Conservation (phyloP, 2,113 vertebrate species). For the Sula dactylatra region DNA sequence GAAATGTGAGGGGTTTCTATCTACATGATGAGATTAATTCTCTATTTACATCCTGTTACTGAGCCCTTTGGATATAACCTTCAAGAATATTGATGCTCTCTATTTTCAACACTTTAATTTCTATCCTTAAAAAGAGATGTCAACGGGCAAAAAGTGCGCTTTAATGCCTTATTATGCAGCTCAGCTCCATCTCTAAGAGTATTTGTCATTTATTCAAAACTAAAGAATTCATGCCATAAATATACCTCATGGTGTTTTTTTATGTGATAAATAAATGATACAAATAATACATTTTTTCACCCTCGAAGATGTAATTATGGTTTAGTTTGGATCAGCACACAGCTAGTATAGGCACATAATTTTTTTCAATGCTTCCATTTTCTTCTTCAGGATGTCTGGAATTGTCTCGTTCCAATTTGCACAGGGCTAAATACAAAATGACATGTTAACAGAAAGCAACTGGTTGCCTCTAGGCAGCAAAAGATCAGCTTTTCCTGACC, state of each 20-base stretch:
- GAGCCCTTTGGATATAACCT: constrained; percentile 19
- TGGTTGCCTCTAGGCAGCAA: background rate
- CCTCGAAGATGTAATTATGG: background rate
- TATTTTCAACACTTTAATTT: constrained; percentile 21
- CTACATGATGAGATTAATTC: background rate
- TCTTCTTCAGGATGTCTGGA: background rate
- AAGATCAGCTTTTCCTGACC: background rate
- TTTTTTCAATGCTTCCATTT: background rate
- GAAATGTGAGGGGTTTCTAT: background rate
- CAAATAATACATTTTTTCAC: background rate
- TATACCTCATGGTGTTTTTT: background rate
- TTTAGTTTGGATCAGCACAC: background rate
- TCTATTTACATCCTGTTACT: background rate
- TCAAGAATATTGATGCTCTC: constrained; percentile 28
- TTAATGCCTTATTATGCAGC: constrained; percentile 11
- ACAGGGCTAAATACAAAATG: background rate
- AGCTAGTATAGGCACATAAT: background rate
- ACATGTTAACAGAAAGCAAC: background rate
- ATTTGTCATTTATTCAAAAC: constrained; percentile 18
- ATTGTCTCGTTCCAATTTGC: background rate
- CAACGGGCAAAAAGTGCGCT: constrained; percentile 9
- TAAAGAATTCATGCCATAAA: background rate
- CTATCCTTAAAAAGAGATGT: background rate
- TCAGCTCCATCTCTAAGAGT: background rate
- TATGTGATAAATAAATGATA: background rate